Evolutionary conservation across 64 coral and sea anemone species (phyloP).

Genomic region (Trachythela sp.): DNA sequence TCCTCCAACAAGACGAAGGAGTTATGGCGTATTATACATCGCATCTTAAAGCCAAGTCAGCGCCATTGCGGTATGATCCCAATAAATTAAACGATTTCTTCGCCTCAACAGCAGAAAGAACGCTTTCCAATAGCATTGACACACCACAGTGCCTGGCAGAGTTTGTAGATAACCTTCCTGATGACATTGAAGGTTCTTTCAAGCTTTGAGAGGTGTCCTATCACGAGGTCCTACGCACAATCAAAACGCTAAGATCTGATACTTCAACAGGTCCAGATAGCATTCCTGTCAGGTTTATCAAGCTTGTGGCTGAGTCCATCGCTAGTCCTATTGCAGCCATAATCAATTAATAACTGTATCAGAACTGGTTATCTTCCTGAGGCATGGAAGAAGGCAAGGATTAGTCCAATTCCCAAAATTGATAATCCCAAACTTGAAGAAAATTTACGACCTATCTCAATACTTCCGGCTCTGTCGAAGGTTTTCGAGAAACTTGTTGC

Average conservation of each 20-base stretch:
- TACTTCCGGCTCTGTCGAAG: background rate
- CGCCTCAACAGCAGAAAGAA: constrained; percentile 55
- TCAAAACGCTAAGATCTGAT: background rate
- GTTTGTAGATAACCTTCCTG: background rate
- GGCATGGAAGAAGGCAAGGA: background rate
- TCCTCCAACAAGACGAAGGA: constrained; percentile 50
- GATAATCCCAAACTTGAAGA: background rate
- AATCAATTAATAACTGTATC: background rate
- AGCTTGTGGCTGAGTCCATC: background rate
- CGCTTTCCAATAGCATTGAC: background rate
- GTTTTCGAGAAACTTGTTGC: background rate
- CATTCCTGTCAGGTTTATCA: too few relatives aligned
- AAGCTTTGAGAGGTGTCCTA: background rate
- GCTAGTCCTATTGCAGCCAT: background rate
- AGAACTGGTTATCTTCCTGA: background rate
- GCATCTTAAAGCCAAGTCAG: constrained; percentile 47
- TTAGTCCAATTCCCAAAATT: background rate
- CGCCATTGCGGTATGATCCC: constrained; percentile 27
- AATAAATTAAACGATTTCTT: constrained; percentile 46
- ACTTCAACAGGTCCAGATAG: background rate
- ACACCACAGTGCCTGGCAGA: background rate
- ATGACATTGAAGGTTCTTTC: background rate
- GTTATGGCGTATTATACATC: constrained; percentile 43
- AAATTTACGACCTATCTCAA: background rate
- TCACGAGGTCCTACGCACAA: background rate